A percentile compares a stretch with the other conserved stretches of the same genome.
These are phyloP conservation scores for Eurois occulta DNA, from an alignment of 2,888 invertebrate species.

Conservation along the genomic window DNA sequence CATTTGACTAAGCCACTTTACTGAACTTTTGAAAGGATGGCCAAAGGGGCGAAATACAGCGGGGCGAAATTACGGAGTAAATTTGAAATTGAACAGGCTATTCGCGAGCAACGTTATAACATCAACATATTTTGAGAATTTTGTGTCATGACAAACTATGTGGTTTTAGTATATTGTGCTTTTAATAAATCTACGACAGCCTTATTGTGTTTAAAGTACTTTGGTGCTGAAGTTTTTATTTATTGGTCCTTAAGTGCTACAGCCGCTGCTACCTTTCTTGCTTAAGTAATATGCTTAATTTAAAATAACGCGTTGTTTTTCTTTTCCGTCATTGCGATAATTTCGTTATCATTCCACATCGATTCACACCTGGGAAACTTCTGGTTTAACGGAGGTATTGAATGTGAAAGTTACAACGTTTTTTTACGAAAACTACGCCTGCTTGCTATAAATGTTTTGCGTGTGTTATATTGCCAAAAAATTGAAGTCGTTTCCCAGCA, in stretches of 20 bases:
- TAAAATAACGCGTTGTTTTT: not conserved
- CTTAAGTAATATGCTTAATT: not conserved
- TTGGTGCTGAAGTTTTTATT: not conserved
- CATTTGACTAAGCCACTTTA: constrained; percentile 82
- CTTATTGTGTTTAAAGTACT: not conserved
- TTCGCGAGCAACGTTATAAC: not conserved
- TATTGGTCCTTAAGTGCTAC: not conserved
- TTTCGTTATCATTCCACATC: not conserved
- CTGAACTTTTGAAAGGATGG: constrained; percentile 62
- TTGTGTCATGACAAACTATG: not conserved
- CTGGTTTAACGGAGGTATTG: too few species aligned
- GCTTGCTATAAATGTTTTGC: too few species aligned
- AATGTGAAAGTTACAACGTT: too few species aligned
- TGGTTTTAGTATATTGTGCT: not conserved
- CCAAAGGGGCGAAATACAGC: constrained; percentile 53
- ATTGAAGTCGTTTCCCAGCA: not conserved
- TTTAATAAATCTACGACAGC: not conserved
- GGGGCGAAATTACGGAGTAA: constrained; percentile 14
- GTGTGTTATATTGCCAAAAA: not conserved
- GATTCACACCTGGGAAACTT: too few species aligned
- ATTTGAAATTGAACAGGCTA: not conserved
- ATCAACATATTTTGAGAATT: not conserved
- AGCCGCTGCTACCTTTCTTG: too few species aligned
- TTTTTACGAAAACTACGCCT: too few species aligned
- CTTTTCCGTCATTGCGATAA: not conserved